A percentile compares a stretch with the other conserved stretches of the same genome.
phyloP scores from a whole-genome alignment of 2,113 vertebrate species.

The Chloropsis cyanopogon region DNA sequence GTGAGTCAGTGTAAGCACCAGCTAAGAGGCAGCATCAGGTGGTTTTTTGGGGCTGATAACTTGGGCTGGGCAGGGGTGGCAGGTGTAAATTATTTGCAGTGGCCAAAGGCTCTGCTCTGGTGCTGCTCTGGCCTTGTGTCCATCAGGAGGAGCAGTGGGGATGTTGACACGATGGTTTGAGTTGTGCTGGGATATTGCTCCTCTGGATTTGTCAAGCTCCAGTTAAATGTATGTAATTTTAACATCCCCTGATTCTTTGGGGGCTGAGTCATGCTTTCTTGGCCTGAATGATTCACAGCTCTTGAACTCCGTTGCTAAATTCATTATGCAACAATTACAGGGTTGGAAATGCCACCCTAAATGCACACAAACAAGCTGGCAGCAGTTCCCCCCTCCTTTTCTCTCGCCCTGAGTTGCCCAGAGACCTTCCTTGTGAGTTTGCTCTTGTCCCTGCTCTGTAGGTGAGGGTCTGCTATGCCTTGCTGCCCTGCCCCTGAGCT shows the following conservation, averaged over 20 bases:
- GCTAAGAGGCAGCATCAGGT: neutral
- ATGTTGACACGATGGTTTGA: neutral
- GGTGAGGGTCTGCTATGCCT: neutral
- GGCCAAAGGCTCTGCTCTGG: neutral
- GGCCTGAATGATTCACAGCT: conserved; percentile 61
- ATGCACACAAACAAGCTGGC: conserved; percentile 49
- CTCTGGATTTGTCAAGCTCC: neutral
- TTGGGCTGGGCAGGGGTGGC: neutral
- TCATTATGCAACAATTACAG: conserved; percentile 62
- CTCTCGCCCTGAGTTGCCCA: neutral
- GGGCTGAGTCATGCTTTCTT: conserved; percentile 53
- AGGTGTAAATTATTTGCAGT: neutral
- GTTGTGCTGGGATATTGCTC: neutral
- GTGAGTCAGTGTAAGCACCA: neutral
- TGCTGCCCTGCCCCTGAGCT: neutral
- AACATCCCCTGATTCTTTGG: conserved; percentile 47
- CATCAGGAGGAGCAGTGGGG: neutral
- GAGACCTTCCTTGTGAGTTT: neutral
- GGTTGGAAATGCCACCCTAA: conserved; percentile 41
- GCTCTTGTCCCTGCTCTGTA: neutral
- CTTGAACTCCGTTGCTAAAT: conserved; percentile 53
- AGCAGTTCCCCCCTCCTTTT: neutral
- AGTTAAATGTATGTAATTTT: conserved; percentile 59
- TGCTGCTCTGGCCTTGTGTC: neutral
- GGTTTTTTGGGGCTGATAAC: neutral